phyloP scores from a whole-genome alignment of 2,113 vertebrate genomes.

The Garra rufa region DNA sequence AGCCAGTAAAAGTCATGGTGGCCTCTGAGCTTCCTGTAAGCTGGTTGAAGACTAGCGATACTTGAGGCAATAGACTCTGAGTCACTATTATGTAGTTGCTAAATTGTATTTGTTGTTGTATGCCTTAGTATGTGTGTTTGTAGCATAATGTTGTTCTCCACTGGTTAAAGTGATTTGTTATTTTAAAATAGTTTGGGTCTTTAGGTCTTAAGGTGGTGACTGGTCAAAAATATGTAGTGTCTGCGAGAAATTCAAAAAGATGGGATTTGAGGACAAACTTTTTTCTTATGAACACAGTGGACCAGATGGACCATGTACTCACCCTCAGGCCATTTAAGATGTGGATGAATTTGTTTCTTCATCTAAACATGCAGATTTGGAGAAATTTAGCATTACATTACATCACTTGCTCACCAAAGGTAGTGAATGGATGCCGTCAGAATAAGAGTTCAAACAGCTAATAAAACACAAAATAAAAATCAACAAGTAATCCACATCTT shows the following conservation, averaged over 20 bases:
- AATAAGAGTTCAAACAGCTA: too few relatives aligned
- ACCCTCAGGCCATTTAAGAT: neutral
- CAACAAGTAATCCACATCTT: too few relatives aligned
- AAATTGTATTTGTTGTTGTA: conserved; percentile 29
- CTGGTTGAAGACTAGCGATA: conserved; percentile 24
- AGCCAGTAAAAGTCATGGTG: conserved; percentile 19
- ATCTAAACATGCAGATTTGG: neutral
- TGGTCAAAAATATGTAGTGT: neutral
- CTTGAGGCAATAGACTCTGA: conserved; percentile 33
- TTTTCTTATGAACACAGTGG: neutral
- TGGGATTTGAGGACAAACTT: neutral
- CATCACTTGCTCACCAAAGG: too few relatives aligned
- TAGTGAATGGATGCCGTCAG: too few relatives aligned
- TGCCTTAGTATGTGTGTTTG: conserved; percentile 10
- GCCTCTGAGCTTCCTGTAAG: conserved; percentile 8
- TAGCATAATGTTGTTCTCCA: neutral
- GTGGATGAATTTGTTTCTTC: neutral
- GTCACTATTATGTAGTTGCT: conserved; percentile 19
- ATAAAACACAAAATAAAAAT: too few relatives aligned
- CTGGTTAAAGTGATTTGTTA: neutral
- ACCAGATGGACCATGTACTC: neutral
- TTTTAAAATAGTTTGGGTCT: conserved; percentile 1
- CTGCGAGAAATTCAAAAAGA: neutral
- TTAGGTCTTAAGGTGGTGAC: neutral
- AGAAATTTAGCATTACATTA: too few relatives aligned